Evolutionary conservation across 2,888 invertebrate species (phyloP), one percentile per base, ranked within the genome.

Genomic region (Desoria tigrina): DNA sequence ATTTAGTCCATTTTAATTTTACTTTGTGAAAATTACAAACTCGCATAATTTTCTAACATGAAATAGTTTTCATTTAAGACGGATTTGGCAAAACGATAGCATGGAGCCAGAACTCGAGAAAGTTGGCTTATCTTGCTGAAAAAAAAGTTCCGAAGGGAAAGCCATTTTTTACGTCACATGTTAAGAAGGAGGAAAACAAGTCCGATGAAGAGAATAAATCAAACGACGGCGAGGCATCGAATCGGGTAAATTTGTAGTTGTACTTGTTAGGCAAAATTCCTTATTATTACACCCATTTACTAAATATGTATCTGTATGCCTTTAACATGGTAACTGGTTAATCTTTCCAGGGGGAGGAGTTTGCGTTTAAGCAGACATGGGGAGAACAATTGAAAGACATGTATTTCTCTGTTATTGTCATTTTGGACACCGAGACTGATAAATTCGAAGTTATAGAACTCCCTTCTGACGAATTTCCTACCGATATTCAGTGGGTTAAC

Each of bases 321-420:
- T n/a, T n/a, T n/a, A n/a, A n/a, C n/a, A n/a, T n/a, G 89, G 32
- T 7, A 32, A 32, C 32, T 16, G 11, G 63, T 60, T 54, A 63
- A 68, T 89, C 78, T 57, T 32, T 61, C 21, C n/a, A 89, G 88
- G 90, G 92, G 2, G 85, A 87, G 76, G 89, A 92, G 79, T 87
- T 85, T 78, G 75, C 86, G 1, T 88, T 85, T 78, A 83, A 83
- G 63, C 88, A 90, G 77, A 88, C 90, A 75, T 94, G 92, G 93
- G 94, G 93, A 14, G 93, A 94, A 80, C 88, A 89, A 79, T 77
- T 92, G 74, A 86, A 85, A 16, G 89, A 88, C n/a, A 88, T 88
- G 80, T 84, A 86, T 73, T 81, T 84, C 55, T 87, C 91, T 0
- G 86, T 89, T 0, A 79, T 90, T 1, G 88, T 87, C 28, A 81